Evolutionary conservation across 1,140 invertebrate genomes (phyloP).

Genomic region (Rhyacophila brunnea): DNA sequence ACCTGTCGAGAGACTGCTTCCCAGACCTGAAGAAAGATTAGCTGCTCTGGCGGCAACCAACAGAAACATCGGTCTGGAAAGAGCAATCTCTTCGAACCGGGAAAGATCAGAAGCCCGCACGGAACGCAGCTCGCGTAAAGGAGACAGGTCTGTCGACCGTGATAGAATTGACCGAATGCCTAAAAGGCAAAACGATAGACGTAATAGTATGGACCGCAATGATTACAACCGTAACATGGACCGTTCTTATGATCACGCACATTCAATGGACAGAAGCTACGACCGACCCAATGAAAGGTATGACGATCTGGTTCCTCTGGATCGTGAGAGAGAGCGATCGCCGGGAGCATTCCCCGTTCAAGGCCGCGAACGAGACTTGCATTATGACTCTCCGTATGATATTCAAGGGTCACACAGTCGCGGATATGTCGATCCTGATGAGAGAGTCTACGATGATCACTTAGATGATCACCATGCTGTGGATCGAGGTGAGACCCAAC

Average conservation of each 20-base stretch:
- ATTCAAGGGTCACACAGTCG: slow-evolving; percentile 47
- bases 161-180: slow-evolving; percentile 45
- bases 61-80: slow-evolving; percentile 48
- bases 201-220: slow-evolving; percentile 49
- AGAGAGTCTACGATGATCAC: slow-evolving; percentile 48
- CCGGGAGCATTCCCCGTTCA: slow-evolving; percentile 46
- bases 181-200: slow-evolving; percentile 45
- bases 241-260: slow-evolving; percentile 49
- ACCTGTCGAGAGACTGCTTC: slow-evolving; percentile 52
- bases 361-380: slow-evolving; percentile 43
- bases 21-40: slow-evolving; percentile 51
- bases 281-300: slow-evolving; percentile 51
- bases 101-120: slow-evolving; percentile 51
- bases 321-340: slow-evolving; percentile 46
- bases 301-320: slow-evolving; percentile 39
- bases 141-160: slow-evolving; percentile 33
- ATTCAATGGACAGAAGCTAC: slow-evolving; percentile 47
- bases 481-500: slow-evolving; percentile 42
- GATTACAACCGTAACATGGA: slow-evolving; percentile 51
- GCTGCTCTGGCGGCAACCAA: slow-evolving; percentile 54
- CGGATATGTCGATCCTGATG: slow-evolving; percentile 49
- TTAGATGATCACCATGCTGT: slow-evolving; percentile 47
- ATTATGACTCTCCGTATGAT: slow-evolving; percentile 52
- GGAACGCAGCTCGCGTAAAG: slow-evolving; percentile 49
- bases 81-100: slow-evolving; percentile 49